Evolutionary conservation across 2,888 invertebrate genomes (phyloP).

Genomic region (Stegophylla sp.): DNA sequence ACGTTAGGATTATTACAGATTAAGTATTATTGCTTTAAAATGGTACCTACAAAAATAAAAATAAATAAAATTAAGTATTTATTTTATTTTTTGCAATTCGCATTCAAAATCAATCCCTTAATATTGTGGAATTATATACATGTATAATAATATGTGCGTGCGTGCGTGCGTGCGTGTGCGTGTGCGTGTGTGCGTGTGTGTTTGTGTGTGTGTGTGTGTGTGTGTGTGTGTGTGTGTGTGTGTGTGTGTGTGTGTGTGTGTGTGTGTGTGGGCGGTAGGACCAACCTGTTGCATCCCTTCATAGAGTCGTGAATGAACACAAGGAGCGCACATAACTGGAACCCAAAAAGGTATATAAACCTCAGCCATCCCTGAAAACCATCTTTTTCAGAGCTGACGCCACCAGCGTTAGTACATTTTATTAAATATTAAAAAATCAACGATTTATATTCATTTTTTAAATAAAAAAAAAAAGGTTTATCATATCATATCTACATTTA

Average conservation of each 20-base stretch:
- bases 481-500: too few relatives aligned
- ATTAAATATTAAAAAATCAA: background rate
- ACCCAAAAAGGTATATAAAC: slow-evolving; percentile 46
- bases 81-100: background rate
- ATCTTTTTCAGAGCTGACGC: slow-evolving; percentile 23
- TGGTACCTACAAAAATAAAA: slow-evolving; percentile 19
- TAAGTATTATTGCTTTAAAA: slow-evolving; percentile 14
- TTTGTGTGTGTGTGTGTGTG: too few relatives aligned
- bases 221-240: too few relatives aligned
- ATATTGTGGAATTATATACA: background rate
- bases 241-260: too few relatives aligned
- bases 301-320: slow-evolving; percentile 15
- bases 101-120: background rate
- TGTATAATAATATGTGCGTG: too few relatives aligned
- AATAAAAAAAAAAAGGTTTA: too few relatives aligned
- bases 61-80: background rate
- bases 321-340: slow-evolving; percentile 22
- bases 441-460: background rate
- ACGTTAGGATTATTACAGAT: background rate
- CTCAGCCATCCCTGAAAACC: slow-evolving; percentile 5
- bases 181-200: too few relatives aligned
- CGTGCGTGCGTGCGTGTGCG: too few relatives aligned
- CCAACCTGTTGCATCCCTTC: slow-evolving; percentile 37
- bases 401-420: background rate
- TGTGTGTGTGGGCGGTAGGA: slow-evolving; percentile 28